These are phyloP conservation scores for Orchestia grillus DNA, from an alignment of 1,140 invertebrate species.

Conservation along the genomic window DNA sequence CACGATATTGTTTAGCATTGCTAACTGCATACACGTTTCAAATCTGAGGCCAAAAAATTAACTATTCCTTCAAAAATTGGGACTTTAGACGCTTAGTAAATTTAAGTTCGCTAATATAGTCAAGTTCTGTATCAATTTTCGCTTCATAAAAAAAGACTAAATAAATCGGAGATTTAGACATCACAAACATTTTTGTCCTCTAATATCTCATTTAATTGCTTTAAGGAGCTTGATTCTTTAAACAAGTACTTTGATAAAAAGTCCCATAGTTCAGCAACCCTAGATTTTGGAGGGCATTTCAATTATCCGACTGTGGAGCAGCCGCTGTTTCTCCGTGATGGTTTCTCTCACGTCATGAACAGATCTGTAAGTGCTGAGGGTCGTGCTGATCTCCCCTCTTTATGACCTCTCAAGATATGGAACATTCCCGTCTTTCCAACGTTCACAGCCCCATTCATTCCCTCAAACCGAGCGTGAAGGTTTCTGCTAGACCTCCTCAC, in stretches of 20 bases:
- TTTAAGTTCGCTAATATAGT: background rate
- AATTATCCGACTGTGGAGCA: background rate
- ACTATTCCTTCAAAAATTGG: background rate
- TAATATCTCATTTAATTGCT: background rate
- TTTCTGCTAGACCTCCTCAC: constrained; percentile 27
- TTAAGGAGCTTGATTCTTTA: background rate
- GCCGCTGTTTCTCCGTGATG: background rate
- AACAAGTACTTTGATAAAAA: too few relatives aligned
- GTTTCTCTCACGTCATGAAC: constrained; percentile 25
- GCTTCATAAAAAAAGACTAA: background rate
- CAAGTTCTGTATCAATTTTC: background rate
- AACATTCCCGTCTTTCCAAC: background rate
- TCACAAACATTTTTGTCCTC: background rate
- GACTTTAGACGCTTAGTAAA: background rate
- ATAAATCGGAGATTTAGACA: background rate
- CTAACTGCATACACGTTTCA: background rate
- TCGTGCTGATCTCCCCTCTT: constrained; percentile 38
- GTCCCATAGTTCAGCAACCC: background rate
- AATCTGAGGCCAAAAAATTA: background rate
- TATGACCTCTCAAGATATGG: constrained; percentile 56
- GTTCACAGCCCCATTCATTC: constrained; percentile 26
- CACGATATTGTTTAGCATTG: background rate
- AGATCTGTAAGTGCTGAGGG: constrained; percentile 9
- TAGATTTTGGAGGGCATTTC: background rate
- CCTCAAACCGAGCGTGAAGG: constrained; percentile 46